phyloP scores from a whole-genome alignment of 2,888 invertebrate genomes.

The Andrena praecox region DNA sequence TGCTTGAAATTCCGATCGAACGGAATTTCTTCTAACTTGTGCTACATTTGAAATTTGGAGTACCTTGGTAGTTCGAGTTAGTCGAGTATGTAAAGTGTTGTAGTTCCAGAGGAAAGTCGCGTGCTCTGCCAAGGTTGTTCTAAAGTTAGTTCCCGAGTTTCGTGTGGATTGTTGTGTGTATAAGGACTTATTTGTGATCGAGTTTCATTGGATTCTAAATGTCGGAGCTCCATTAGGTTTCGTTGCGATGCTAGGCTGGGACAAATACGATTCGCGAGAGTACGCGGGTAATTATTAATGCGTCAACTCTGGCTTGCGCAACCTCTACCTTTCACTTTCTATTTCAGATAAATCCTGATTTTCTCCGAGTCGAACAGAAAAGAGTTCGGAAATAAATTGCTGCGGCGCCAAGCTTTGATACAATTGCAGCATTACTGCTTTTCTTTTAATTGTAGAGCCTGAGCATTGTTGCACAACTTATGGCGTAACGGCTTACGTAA shows the following conservation, averaged over 20 bases:
- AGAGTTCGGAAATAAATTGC: constrained; percentile 17
- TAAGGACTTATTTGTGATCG: background rate
- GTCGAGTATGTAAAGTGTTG: too few relatives aligned
- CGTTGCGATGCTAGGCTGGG: background rate
- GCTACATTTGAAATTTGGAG: too few relatives aligned
- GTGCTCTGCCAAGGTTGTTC: too few relatives aligned
- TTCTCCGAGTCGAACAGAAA: constrained; percentile 16
- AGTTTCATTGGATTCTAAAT: background rate
- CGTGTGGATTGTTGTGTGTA: too few relatives aligned
- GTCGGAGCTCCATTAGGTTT: background rate
- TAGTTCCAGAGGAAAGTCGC: too few relatives aligned
- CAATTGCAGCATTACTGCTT: constrained; percentile 17
- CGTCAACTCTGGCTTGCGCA: constrained; percentile 32
- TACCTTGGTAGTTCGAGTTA: too few relatives aligned
- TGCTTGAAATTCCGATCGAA: too few relatives aligned
- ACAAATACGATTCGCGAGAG: constrained; percentile 10
- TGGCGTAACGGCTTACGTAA: background rate
- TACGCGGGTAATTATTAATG: constrained; percentile 28
- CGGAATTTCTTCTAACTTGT: too few relatives aligned
- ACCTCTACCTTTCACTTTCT: constrained; percentile 54
- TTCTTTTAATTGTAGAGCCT: background rate
- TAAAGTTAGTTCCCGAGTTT: too few relatives aligned
- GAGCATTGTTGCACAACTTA: background rate
- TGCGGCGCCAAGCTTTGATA: constrained; percentile 12
- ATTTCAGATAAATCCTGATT: constrained; percentile 51